These are phyloP conservation scores for Osmerus eperlanus DNA, from an alignment of 2,113 vertebrate genomes.

Conservation along the genomic window DNA sequence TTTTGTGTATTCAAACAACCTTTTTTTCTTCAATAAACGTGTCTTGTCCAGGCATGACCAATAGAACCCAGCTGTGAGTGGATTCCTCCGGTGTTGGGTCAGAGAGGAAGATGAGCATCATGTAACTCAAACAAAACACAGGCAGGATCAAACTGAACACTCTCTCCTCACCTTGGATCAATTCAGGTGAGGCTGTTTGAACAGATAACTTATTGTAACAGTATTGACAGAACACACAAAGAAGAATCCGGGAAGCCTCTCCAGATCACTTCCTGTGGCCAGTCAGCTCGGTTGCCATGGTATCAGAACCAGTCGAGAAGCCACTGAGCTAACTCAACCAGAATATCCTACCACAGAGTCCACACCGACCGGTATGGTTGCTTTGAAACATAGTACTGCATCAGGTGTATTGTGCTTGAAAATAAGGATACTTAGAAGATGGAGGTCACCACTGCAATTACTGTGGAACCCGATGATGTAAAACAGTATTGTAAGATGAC, in stretches of 20 bases:
- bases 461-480: not conserved
- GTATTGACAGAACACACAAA: too few relatives aligned
- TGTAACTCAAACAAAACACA: conserved; percentile 11
- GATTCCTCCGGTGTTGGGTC: too few relatives aligned
- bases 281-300: too few relatives aligned
- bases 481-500: too few relatives aligned
- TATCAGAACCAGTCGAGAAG: too few relatives aligned
- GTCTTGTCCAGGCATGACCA: not conserved
- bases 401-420: conserved; percentile 60
- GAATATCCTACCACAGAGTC: not conserved
- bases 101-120: too few relatives aligned
- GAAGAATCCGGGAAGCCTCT: too few relatives aligned
- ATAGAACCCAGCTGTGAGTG: too few relatives aligned
- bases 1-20: conserved; percentile 19
- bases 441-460: not conserved
- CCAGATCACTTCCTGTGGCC: too few relatives aligned
- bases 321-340: too few relatives aligned
- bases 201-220: too few relatives aligned
- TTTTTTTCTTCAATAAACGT: conserved; percentile 22
- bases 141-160: not conserved
- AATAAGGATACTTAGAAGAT: conserved; percentile 15
- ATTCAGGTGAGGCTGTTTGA: not conserved
- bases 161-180: conserved; percentile 4
- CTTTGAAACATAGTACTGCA: conserved; percentile 46
- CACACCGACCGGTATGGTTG: conserved; percentile 37